Conservation (phyloP, 2,888 invertebrate genomes). For the Punctoribates punctum region DNA sequence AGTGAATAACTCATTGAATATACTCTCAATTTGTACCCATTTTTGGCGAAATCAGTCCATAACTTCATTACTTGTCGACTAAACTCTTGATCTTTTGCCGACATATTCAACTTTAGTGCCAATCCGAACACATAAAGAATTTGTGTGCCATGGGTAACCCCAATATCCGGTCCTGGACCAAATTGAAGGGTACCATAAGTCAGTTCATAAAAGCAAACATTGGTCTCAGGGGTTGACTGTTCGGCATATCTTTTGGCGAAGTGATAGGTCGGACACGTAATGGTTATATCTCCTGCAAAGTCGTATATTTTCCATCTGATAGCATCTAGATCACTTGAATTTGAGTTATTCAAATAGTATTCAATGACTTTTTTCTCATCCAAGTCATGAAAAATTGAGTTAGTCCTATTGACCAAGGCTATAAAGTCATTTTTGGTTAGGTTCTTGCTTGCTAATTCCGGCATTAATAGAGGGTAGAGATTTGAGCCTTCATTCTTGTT, state of each 20-base stretch:
- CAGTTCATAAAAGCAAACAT: too few species aligned
- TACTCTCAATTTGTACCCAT: slow-evolving; percentile 10
- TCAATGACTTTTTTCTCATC: neutral
- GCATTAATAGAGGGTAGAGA: neutral
- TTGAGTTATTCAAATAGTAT: neutral
- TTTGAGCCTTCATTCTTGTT: neutral
- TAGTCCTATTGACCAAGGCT: neutral
- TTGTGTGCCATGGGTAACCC: too few species aligned
- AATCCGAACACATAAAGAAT: neutral
- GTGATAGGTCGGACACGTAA: slow-evolving; percentile 30
- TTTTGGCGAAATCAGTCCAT: slow-evolving; percentile 42
- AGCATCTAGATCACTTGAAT: neutral
- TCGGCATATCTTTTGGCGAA: slow-evolving; percentile 19
- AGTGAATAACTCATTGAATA: neutral
- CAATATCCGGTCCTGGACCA: too few species aligned
- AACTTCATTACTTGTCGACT: slow-evolving; percentile 16
- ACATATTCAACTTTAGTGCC: neutral
- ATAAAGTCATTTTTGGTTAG: too few species aligned
- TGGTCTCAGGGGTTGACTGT: too few species aligned
- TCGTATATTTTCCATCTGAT: neutral
- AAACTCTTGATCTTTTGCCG: neutral
- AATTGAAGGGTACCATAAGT: too few species aligned
- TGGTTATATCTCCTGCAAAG: neutral
- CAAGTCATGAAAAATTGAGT: neutral
- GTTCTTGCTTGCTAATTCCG: neutral